phyloP scores from a whole-genome alignment of 2,113 vertebrate species.

The Hippocampus abdominalis region DNA sequence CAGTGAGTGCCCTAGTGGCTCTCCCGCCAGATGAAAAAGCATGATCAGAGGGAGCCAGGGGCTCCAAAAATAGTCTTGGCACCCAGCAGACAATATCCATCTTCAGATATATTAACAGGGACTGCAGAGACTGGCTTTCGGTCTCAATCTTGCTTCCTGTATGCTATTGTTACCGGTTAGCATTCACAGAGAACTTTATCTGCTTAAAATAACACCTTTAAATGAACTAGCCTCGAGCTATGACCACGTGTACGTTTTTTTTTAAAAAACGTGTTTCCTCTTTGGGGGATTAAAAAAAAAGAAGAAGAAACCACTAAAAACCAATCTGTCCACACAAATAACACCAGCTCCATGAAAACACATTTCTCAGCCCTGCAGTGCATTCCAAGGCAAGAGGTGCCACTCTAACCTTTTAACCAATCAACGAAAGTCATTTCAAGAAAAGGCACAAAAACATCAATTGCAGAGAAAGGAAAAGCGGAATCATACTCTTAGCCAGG shows the following conservation, averaged over 20 bases:
- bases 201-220: constrained; percentile 17
- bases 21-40: constrained; percentile 61
- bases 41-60: constrained; percentile 59
- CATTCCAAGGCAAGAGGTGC: not conserved
- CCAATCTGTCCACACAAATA: not conserved
- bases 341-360: not conserved
- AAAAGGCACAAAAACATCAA: not conserved
- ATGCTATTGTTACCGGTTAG: constrained; percentile 45
- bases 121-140: constrained; percentile 47
- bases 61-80: constrained; percentile 68
- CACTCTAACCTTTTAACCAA: not conserved
- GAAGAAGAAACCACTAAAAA: not conserved
- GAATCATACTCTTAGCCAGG: not conserved
- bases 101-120: constrained; percentile 48
- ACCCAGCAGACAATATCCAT: constrained; percentile 65
- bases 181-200: constrained; percentile 16
- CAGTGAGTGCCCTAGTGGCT: constrained; percentile 36
- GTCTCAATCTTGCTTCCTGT: constrained; percentile 27
- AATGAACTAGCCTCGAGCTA: constrained; percentile 9
- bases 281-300: not conserved
- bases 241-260: not conserved
- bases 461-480: not conserved
- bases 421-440: not conserved
- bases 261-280: not conserved
- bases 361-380: not conserved